Base-by-base conservation (phyloP, 2,888 invertebrate genomes). In the Neoaliturus tenellus region DNA sequence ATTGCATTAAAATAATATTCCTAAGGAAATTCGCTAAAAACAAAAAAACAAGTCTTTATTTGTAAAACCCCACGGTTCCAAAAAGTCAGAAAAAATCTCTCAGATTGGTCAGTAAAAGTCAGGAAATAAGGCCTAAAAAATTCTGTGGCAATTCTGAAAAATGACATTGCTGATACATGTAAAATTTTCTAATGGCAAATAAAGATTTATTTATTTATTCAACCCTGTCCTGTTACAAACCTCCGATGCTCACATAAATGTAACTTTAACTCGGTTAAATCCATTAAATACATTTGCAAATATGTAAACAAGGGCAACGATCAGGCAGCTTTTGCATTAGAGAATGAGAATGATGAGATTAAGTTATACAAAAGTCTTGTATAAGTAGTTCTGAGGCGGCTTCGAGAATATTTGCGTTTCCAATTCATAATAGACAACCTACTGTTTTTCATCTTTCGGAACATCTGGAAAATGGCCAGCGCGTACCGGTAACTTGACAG, bases 281-380 rank as follows among this genome's bases (percentile, higher is more conserved):
- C 85, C 12, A 87, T 88, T 41, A 88, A 88, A 81, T 88, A 87
- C 67, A 71, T 88, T 84, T 87, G 41, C 39, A 75, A 75, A 44
- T 75, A 78, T 33, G 85, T 88, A 5, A 86, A 87, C 80, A 88
- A 87, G 78, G 87, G 87, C 23, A 62, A 44, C 44, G 86, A 86
- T 39, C 86, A 85, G 44, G 82, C 84, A 35, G 75, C 51, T 1
- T 85, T 86, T 62, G 39, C 20, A 5, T 8, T 78, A 25, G 25
- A 25, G 14, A 83, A 80, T 83, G 83, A 81, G 28, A 71, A 41
- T 35, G 85, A 88, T 82, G 87, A 88, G 82, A 81, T 88, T 3
- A 31, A 55, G 23, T 55, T 78, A 23, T 89, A 86, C 81, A 85
- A 86, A 86, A 86, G 10, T 41, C 87, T 28, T 89, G 84, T 55